Evolutionary conservation across 2,797 vertebrate genomes (phyloP).

Genomic region (Oceanodroma leucorhoa): DNA sequence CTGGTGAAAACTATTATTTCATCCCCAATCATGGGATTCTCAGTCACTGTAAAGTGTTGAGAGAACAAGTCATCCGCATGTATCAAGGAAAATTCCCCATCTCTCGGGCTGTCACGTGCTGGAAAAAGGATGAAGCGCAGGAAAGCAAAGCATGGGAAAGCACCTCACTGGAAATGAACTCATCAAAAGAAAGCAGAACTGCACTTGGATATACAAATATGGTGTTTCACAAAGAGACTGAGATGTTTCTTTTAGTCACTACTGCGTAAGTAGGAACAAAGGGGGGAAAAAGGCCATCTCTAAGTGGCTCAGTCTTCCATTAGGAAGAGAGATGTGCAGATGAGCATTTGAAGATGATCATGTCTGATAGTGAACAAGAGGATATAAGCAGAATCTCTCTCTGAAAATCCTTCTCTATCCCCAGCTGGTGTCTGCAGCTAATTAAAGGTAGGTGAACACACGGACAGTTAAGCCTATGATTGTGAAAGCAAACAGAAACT

Average conservation of each 20-base stretch:
- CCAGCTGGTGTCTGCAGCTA: background rate
- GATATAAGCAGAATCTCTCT: background rate
- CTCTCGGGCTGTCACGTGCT: background rate
- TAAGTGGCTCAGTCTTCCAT: background rate
- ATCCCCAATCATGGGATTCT: background rate
- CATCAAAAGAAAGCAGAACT: background rate
- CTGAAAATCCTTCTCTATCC: background rate
- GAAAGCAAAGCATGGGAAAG: background rate
- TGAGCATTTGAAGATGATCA: background rate
- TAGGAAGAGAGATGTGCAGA: background rate
- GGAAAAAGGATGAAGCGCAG: background rate
- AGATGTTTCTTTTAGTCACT: background rate
- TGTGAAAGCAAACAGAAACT: background rate
- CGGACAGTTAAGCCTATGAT: background rate
- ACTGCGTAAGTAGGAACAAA: background rate
- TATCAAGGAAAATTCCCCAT: background rate
- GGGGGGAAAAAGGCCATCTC: background rate
- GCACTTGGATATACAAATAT: background rate
- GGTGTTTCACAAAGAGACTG: background rate
- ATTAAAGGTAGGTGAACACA: background rate
- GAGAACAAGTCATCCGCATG: background rate
- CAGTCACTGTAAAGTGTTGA: background rate
- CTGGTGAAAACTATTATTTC: background rate
- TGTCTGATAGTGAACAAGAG: background rate
- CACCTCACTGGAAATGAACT: background rate